phyloP scores from a whole-genome alignment of 2,888 invertebrate species.

The Parnassius smintheus region DNA sequence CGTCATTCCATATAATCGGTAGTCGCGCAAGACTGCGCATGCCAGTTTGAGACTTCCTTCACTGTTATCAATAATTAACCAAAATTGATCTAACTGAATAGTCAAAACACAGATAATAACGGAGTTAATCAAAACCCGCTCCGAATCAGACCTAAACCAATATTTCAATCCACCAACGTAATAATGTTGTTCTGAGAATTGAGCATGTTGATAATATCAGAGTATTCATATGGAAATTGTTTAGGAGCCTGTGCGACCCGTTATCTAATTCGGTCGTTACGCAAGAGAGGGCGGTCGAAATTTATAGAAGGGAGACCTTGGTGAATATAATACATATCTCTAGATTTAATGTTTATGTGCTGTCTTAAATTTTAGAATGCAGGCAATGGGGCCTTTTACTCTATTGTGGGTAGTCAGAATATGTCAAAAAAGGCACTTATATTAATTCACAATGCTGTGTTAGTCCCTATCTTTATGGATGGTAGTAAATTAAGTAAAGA shows the following conservation, averaged over 20 bases:
- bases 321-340: conserved; percentile 6
- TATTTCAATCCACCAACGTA: conserved; percentile 18
- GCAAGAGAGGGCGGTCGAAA: conserved; percentile 13
- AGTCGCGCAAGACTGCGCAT: no score
- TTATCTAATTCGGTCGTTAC: conserved; percentile 21
- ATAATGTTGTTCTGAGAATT: conserved; percentile 15
- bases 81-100: not conserved
- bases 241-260: conserved; percentile 9
- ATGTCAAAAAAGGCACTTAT: no score
- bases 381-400: no score
- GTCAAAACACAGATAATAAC: conserved; percentile 14
- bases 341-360: conserved; percentile 1
- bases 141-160: conserved; percentile 14
- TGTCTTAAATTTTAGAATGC: not conserved
- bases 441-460: no score
- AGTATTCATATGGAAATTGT: conserved; percentile 20
- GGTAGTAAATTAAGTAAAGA: not conserved
- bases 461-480: no score
- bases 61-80: no score
- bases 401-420: no score
- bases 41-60: no score
- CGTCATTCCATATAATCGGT: no score
- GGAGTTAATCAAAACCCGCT: conserved; percentile 17
- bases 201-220: conserved; percentile 9
- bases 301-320: conserved; percentile 16